Evolutionary conservation across 2,888 invertebrate genomes (phyloP).

Genomic region (Euplexia lucipara): DNA sequence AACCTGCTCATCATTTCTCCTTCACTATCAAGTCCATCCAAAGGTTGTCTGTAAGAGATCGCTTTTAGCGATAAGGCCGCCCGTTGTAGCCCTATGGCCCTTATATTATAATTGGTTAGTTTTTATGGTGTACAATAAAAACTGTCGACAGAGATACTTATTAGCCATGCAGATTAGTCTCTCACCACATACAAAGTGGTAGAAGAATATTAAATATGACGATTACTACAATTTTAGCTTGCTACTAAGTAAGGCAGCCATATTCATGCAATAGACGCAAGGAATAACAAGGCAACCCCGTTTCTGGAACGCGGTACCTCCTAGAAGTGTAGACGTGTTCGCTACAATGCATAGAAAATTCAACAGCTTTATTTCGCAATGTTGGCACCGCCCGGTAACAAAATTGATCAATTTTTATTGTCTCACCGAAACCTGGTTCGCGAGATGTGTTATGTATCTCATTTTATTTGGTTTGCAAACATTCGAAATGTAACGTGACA

Average conservation of each 20-base stretch:
- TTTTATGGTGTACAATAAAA: too few relatives aligned
- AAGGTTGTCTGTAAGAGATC: too few relatives aligned
- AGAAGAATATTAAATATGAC: too few relatives aligned
- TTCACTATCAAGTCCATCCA: too few relatives aligned
- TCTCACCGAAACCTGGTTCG: conserved; percentile 21
- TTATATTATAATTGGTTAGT: too few relatives aligned
- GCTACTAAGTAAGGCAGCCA: not conserved
- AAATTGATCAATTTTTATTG: conserved; percentile 59
- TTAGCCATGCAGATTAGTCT: too few relatives aligned
- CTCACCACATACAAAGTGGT: too few relatives aligned
- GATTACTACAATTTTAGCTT: too few relatives aligned
- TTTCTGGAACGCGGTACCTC: not conserved
- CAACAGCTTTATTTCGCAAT: conserved; percentile 40
- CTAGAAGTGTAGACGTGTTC: conserved; percentile 5
- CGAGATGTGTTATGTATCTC: conserved; percentile 31
- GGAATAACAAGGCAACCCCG: conserved; percentile 18
- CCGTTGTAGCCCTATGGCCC: too few relatives aligned
- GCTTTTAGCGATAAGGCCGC: too few relatives aligned
- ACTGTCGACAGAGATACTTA: too few relatives aligned
- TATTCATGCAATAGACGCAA: conserved; percentile 23
- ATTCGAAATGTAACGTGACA: not conserved
- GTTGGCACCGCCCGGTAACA: conserved; percentile 30
- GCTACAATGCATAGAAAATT: conserved; percentile 42
- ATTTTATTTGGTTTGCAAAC: conserved; percentile 35
- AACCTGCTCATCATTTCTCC: too few relatives aligned